These are phyloP conservation scores for Caenorhabditis angaria DNA, from an alignment of 2,888 invertebrate species.

Conservation along the genomic window DNA sequence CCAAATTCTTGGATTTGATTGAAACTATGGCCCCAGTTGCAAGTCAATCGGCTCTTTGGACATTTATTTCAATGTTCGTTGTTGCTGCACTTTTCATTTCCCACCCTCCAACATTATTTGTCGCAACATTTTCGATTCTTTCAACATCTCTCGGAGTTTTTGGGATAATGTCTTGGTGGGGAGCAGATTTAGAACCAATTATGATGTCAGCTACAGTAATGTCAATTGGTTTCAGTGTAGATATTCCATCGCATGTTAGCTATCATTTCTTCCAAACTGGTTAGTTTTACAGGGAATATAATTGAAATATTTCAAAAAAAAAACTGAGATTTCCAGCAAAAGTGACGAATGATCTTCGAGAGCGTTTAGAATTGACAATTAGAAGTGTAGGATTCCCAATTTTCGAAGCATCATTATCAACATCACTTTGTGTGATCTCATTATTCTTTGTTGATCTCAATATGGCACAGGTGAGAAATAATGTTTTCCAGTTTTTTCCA, in stretches of 20 bases:
- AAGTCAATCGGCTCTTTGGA: conserved; percentile 65
- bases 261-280: conserved; percentile 69
- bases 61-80: conserved; percentile 67
- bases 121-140: conserved; percentile 67
- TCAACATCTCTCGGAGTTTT: conserved; percentile 69
- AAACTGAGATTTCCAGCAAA: conserved; percentile 33
- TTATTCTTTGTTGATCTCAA: conserved; percentile 68
- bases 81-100: conserved; percentile 68
- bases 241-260: conserved; percentile 70
- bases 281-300: conserved; percentile 10
- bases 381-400: conserved; percentile 69
- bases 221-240: conserved; percentile 71
- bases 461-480: conserved; percentile 61
- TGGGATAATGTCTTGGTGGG: conserved; percentile 69
- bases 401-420: conserved; percentile 66
- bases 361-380: conserved; percentile 62
- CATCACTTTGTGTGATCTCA: conserved; percentile 66
- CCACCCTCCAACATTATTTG: conserved; percentile 65
- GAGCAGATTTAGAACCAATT: conserved; percentile 69
- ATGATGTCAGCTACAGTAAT: conserved; percentile 69
- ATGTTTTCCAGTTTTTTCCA: not conserved
- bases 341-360: conserved; percentile 35
- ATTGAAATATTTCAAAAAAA: not conserved
- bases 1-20: conserved; percentile 69
- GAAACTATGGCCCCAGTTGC: conserved; percentile 63